Conservation (phyloP, 1,140 invertebrate genomes). For the Prorops nasuta region DNA sequence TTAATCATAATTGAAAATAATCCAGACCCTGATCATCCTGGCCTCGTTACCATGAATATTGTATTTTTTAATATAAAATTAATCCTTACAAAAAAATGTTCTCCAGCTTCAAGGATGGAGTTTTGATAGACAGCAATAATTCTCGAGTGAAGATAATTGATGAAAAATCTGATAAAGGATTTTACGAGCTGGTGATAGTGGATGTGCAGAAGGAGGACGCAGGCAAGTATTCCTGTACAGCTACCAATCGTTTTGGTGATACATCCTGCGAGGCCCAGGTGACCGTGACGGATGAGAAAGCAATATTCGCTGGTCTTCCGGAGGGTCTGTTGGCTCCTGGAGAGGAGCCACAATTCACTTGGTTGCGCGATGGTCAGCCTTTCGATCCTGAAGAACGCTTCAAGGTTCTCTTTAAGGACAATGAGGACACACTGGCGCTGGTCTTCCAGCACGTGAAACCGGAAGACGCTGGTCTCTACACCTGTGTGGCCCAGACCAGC, state of each 20-base stretch:
- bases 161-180: slow-evolving; percentile 78
- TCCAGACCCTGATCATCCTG: no score
- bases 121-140: slow-evolving; percentile 66
- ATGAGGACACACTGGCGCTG: slow-evolving; percentile 87
- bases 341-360: slow-evolving; percentile 79
- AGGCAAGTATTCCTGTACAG: slow-evolving; percentile 85
- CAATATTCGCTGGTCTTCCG: slow-evolving; percentile 72
- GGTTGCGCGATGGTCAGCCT: slow-evolving; percentile 86
- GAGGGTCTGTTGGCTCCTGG: slow-evolving; percentile 70
- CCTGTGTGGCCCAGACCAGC: slow-evolving; percentile 89
- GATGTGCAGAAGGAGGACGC: slow-evolving; percentile 78
- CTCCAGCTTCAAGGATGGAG: slow-evolving; percentile 79
- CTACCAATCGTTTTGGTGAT: slow-evolving; percentile 81
- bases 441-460: slow-evolving; percentile 92
- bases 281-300: slow-evolving; percentile 81
- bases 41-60: neutral
- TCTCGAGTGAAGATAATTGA: slow-evolving; percentile 73
- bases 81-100: slow-evolving; percentile 14
- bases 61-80: neutral
- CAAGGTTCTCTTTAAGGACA: slow-evolving; percentile 88
- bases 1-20: neutral
- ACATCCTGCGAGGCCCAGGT: slow-evolving; percentile 73
- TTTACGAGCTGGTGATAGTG: slow-evolving; percentile 86
- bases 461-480: slow-evolving; percentile 91
- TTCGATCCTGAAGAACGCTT: slow-evolving; percentile 92